Base-by-base conservation (phyloP, 2,888 invertebrate species). In the Euclidia mi region DNA sequence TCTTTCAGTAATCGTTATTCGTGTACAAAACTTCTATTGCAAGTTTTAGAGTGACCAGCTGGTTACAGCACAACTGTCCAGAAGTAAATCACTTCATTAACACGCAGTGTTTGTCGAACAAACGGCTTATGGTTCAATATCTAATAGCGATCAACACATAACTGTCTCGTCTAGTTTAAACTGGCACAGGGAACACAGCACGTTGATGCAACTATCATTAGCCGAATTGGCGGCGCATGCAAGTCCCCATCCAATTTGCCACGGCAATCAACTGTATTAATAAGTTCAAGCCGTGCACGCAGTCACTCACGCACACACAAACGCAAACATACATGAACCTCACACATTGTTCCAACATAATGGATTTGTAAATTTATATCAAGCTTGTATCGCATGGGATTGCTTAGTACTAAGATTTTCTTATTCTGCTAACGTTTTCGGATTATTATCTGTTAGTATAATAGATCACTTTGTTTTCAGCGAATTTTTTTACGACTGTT, bases 211-310 rank as follows among this genome's bases (percentile, higher is more conserved):
- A 75, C 66, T 73, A 68, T 76, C 73, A 77, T 80, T 82, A 81
- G 75, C 67, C 12, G 70, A 72, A 58, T 70, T 67, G 76, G 69
- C 53, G 52, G 76, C 76, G 77, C 81, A 82, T 81, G 80, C 78
- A 81, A 76, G 81, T 85, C 84, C 85, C 84, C 79, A 80, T 85
- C 84, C 88, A 88, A 89, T 89, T 88, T 85, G 80, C 83, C 71
- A 75, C 79, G 76, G 83, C 84, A 88, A 89, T 90, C 87, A 88
- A 84, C 82, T 81, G 84, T 78, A 85, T 84, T 90, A 89, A 87
- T 89, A 87, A 85, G 72, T 71, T 74, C 43, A 63, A 63, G 84
- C 78, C 78, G 77, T 76, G 76, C 73, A 76, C 73, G 74, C 78
- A 82, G 73, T 81, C 81, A 79, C 79, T 79, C 81, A 77, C 74